These are phyloP conservation scores for Andrena bicolor DNA, from an alignment of 2,888 invertebrate species.

Conservation along the genomic window DNA sequence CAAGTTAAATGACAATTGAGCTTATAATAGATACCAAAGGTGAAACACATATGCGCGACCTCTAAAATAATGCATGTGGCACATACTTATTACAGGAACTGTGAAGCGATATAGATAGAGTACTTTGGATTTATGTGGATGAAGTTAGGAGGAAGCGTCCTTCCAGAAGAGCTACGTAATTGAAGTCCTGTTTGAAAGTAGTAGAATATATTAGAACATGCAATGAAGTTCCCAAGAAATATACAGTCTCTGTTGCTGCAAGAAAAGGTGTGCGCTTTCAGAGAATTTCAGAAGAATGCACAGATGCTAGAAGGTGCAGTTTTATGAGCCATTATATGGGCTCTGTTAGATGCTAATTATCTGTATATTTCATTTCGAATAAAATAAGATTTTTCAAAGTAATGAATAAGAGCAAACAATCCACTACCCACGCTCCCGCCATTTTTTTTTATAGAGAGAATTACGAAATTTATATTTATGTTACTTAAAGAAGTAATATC, in stretches of 20 bases:
- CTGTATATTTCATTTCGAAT: conserved; percentile 18
- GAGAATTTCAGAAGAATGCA: conserved; percentile 72
- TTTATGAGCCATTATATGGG: conserved; percentile 47
- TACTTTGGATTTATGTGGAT: conserved; percentile 57
- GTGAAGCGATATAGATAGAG: conserved; percentile 61
- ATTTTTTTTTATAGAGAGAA: not conserved
- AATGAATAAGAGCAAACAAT: conserved; percentile 30
- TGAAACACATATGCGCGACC: conserved; percentile 34
- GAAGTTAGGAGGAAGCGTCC: conserved; percentile 51
- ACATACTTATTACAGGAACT: conserved; percentile 72
- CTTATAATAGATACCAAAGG: conserved; percentile 44
- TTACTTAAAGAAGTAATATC: conserved; percentile 8
- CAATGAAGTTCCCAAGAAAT: conserved; percentile 71
- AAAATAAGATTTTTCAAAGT: conserved; percentile 12
- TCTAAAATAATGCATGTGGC: conserved; percentile 59
- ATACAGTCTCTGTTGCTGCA: conserved; percentile 67
- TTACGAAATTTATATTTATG: not conserved
- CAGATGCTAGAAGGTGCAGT: conserved; percentile 67
- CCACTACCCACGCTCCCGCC: not conserved
- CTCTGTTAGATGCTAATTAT: conserved; percentile 45
- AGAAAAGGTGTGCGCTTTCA: conserved; percentile 72
- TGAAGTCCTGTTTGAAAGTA: conserved; percentile 57
- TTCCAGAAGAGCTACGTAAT: conserved; percentile 57
- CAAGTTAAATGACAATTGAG: conserved; percentile 19
- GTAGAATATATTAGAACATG: conserved; percentile 70